Conservation (phyloP, 2,797 vertebrate species). For the Alca torda region DNA sequence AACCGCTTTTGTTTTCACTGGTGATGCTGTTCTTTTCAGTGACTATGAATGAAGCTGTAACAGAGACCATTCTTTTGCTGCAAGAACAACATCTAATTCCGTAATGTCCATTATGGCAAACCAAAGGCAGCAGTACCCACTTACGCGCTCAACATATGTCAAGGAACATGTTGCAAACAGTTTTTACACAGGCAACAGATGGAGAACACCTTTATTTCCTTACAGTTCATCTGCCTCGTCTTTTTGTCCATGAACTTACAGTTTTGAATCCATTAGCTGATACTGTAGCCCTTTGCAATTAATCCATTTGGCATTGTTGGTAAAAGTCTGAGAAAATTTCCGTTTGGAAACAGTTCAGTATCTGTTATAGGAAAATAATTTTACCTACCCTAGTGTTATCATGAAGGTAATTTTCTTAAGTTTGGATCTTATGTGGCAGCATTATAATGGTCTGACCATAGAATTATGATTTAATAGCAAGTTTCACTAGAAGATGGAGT, state of each 20-base stretch:
- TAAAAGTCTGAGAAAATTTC: neutral
- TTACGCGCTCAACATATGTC: neutral
- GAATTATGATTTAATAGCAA: neutral
- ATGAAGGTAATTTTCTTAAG: neutral
- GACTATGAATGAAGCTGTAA: neutral
- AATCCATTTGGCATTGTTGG: neutral
- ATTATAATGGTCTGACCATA: neutral
- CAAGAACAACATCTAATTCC: neutral
- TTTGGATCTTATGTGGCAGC: neutral
- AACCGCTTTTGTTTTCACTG: neutral
- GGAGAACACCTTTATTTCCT: neutral
- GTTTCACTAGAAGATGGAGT: neutral
- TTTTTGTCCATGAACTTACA: neutral
- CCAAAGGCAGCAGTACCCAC: neutral
- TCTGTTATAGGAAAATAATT: neutral
- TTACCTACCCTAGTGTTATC: neutral
- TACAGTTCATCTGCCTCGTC: neutral
- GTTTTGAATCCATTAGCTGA: neutral
- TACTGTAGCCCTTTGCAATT: neutral
- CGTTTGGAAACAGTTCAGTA: neutral
- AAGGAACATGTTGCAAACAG: neutral
- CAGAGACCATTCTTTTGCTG: neutral
- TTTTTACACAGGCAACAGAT: neutral
- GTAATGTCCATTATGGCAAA: neutral
- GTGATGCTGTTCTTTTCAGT: neutral